Conservation (phyloP, 1,140 invertebrate species). For the Ephestia elutella region DNA sequence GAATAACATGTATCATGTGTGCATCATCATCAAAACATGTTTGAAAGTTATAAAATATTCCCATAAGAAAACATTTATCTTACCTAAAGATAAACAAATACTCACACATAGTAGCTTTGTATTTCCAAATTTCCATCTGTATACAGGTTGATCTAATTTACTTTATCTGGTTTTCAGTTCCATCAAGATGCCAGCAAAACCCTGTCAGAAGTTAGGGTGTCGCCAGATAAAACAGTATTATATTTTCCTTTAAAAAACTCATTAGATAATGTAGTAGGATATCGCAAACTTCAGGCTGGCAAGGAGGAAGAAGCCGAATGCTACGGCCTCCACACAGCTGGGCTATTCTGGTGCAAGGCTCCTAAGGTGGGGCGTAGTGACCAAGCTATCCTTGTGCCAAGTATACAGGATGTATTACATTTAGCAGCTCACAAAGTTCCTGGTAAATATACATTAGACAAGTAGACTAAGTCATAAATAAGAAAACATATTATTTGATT, state of each 20-base stretch:
- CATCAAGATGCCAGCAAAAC: conserved; percentile 59
- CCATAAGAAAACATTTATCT: no score
- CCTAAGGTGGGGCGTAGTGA: conserved; percentile 53
- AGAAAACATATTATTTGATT: no score
- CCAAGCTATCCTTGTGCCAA: conserved; percentile 79
- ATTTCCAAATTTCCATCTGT: no score
- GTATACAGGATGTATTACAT: conserved; percentile 79
- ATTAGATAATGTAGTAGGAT: conserved; percentile 77
- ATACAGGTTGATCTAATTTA: no score
- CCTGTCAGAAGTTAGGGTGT: conserved; percentile 57
- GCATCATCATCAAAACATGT: no score
- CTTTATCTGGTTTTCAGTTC: conserved; percentile 37
- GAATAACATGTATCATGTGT: conserved; percentile 26
- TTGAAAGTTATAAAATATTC: no score
- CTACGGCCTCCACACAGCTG: conserved; percentile 59
- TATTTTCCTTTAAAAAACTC: conserved; percentile 80
- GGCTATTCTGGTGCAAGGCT: conserved; percentile 63
- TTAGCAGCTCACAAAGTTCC: conserved; percentile 74
- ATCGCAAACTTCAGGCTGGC: conserved; percentile 70
- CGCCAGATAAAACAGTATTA: conserved; percentile 63
- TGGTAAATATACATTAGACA: conserved; percentile 52
- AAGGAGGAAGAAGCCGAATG: conserved; percentile 61
- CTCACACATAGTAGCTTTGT: no score
- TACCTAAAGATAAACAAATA: no score
- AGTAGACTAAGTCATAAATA: no score